A percentile compares a stretch with the other conserved stretches of the same genome.
phyloP scores from a whole-genome alignment of 2,113 vertebrate genomes.

The Aptenodytes forsteri region DNA sequence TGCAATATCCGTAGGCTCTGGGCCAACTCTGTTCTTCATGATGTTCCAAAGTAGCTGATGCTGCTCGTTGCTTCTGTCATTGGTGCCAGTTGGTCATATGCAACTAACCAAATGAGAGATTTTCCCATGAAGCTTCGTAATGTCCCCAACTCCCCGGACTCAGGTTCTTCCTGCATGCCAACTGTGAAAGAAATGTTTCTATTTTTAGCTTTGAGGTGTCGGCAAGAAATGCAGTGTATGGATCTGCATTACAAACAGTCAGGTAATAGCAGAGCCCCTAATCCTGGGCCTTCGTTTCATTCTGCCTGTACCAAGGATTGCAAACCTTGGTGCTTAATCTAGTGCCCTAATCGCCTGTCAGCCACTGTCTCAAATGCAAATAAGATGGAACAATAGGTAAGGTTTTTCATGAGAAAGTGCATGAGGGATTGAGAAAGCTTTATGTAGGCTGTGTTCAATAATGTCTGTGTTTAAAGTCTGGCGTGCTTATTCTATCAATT shows the following conservation, averaged over 20 bases:
- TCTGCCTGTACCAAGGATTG: not conserved
- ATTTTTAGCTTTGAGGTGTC: constrained; percentile 3
- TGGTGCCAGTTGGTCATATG: not conserved
- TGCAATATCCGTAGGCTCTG: not conserved
- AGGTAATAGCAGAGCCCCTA: not conserved
- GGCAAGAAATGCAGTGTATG: not conserved
- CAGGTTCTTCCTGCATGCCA: not conserved
- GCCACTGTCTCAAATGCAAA: not conserved
- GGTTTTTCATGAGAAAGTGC: not conserved
- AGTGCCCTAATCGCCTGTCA: not conserved
- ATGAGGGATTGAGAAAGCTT: not conserved
- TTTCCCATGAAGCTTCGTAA: not conserved
- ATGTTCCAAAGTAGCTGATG: not conserved
- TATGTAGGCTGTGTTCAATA: not conserved
- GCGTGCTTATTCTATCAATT: not conserved
- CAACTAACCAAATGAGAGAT: not conserved
- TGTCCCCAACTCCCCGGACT: not conserved
- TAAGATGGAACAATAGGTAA: not conserved
- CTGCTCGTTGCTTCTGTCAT: not conserved
- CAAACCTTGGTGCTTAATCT: not conserved
- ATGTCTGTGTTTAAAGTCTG: not conserved
- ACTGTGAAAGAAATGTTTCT: not conserved
- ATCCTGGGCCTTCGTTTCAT: accelerated
- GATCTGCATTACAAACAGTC: not conserved
- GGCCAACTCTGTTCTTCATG: not conserved